Conservation (phyloP, 2,888 invertebrate genomes). For the Ashinkailepas kermadecensis region DNA sequence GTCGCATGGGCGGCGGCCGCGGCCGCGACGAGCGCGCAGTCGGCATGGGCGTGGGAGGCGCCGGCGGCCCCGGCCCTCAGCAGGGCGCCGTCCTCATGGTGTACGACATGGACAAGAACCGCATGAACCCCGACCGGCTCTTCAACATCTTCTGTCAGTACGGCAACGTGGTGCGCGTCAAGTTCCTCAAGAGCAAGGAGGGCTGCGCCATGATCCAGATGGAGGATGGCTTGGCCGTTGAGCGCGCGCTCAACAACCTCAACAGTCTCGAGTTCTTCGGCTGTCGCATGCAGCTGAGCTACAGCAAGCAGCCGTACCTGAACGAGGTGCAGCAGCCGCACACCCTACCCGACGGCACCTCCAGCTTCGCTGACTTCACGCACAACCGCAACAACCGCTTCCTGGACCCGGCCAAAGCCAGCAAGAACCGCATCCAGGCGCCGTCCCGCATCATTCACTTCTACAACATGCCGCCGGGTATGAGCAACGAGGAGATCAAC, state of each 20-base stretch:
- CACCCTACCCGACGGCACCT: conserved; percentile 87
- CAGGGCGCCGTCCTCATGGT: conserved; percentile 95
- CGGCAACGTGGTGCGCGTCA: conserved; percentile 96
- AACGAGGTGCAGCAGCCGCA: conserved; percentile 96
- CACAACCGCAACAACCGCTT: conserved; percentile 96
- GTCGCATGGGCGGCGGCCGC: not conserved
- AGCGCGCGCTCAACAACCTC: conserved; percentile 88
- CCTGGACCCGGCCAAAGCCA: conserved; percentile 89
- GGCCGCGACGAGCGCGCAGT: not conserved
- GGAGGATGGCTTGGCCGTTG: conserved; percentile 90
- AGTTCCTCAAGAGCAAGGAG: conserved; percentile 96
- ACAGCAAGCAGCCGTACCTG: conserved; percentile 88
- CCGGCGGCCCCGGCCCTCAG: conserved; percentile 43
- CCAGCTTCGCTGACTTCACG: conserved; percentile 95
- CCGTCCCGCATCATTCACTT: conserved; percentile 93
- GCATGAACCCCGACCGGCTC: conserved; percentile 88
- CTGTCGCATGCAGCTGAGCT: conserved; percentile 63
- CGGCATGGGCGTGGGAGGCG: not conserved
- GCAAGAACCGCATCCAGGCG: conserved; percentile 95
- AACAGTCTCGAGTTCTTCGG: conserved; percentile 84
- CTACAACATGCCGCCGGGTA: conserved; percentile 95
- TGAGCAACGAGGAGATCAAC: conserved; percentile 82
- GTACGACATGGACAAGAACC: conserved; percentile 87
- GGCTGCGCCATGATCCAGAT: conserved; percentile 99
- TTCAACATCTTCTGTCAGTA: conserved; percentile 98